Base-by-base conservation (phyloP, 2,113 vertebrate genomes). In the Nothobranchius furzeri region DNA sequence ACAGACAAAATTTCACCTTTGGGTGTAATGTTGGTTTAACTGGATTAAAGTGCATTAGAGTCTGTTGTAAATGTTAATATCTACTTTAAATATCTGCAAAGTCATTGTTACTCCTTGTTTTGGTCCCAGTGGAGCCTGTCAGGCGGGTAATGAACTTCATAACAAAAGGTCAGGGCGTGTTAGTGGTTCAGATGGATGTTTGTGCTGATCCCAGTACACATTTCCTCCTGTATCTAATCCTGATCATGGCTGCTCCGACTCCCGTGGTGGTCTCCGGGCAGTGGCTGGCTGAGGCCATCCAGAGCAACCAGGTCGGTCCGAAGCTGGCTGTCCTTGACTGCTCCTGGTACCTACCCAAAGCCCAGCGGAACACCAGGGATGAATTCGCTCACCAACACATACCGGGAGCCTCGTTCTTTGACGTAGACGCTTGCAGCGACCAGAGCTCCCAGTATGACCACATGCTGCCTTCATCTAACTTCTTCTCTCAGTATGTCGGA, bases 271-370 rank as follows among this genome's bases (percentile, higher is more conserved):
- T 98, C 12, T 94, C 95, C 0, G 92, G 89, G 0, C 93, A 94
- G 51, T 99, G 97, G 97, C 92, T 98, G 37, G 87, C 92, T 0
- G 94, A 98, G 52, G 93, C 95, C 0, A 77, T 97, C 64, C 90
- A 76, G n/a, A 85, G 79, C 7, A 90, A 93, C 1, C 89, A 83
- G 1, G 30, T 93, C 2, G 93, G 93, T 0, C 88, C 92, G 54
- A 90, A 89, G 1, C 82, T 99, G 40, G 92, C 92, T 50, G 61
- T 99, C 0, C 85, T 99, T 0, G 98, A 99, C 48, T 86, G 94
- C 0, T 99, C 97, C 2, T 99, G 96, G 97, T 96, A 98, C 71
- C 82, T 98, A 2, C 94, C 96, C 0, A 94, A 94, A 78, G 67
- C 92, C 47, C 93, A 94, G 1, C 94, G 96, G 1, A 85, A 96